phyloP scores from a whole-genome alignment of 2,888 invertebrate species.

The Drosophila mimica region DNA sequence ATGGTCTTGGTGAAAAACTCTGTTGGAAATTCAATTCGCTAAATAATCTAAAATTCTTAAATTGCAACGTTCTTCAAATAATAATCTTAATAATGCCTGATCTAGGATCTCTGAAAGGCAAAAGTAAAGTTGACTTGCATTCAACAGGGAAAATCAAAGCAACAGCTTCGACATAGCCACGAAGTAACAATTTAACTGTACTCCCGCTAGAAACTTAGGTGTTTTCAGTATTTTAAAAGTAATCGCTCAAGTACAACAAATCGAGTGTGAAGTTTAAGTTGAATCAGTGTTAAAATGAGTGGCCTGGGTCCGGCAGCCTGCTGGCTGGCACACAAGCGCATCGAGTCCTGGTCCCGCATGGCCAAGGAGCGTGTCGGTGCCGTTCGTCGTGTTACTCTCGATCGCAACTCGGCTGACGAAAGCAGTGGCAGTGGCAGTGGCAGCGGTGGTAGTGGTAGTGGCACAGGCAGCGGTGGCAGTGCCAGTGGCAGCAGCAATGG shows the following conservation, averaged over 20 bases:
- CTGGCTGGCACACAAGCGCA: conserved; percentile 91
- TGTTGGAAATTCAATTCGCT: background rate
- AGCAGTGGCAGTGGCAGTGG: conserved; percentile 57
- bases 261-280: conserved; percentile 2
- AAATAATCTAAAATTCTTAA: background rate
- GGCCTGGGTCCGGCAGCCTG: conserved; percentile 91
- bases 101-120: background rate
- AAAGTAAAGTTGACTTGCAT: background rate
- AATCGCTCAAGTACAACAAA: background rate
- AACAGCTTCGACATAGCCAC: conserved; percentile 1
- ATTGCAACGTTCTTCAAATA: background rate
- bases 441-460: conserved; percentile 22
- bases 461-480: conserved; percentile 15
- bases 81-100: background rate
- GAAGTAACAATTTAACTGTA: background rate
- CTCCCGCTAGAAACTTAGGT: no score
- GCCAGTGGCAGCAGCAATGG: conserved; percentile 56
- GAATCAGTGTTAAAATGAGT: conserved; percentile 86
- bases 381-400: conserved; percentile 84
- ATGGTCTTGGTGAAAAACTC: background rate
- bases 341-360: conserved; percentile 91
- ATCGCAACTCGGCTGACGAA: conserved; percentile 83
- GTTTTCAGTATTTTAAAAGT: background rate
- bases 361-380: conserved; percentile 88
- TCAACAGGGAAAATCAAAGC: background rate